phyloP scores from a whole-genome alignment of 1,140 invertebrate species.

The Muscidifurax raptorellus region DNA sequence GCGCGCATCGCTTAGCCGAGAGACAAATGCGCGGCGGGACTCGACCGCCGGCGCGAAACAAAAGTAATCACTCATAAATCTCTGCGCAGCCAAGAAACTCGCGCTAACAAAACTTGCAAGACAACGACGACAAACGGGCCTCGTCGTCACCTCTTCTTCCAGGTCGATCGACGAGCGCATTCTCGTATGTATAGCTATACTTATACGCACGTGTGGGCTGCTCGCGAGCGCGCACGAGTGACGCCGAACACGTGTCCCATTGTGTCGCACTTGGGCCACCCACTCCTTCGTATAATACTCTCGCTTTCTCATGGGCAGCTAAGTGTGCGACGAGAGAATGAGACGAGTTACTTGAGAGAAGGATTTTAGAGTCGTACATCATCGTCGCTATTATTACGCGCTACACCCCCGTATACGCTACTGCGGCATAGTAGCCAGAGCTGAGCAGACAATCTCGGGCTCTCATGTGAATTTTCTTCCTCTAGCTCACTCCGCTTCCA shows the following conservation, averaged over 20 bases:
- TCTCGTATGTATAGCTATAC: too few relatives aligned
- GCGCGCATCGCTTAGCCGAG: conserved; percentile 9
- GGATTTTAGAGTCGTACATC: conserved; percentile 54
- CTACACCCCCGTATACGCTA: conserved; percentile 54
- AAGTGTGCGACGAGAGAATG: not conserved
- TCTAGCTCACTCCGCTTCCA: conserved; percentile 28
- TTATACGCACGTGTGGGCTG: not conserved
- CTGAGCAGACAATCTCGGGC: not conserved
- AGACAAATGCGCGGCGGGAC: conserved; percentile 40
- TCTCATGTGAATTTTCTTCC: conserved; percentile 51
- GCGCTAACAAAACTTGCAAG: not conserved
- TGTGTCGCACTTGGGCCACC: conserved; percentile 44
- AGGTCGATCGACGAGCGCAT: not conserved
- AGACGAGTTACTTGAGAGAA: not conserved
- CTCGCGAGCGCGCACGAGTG: conserved; percentile 4
- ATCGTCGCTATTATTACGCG: conserved; percentile 63
- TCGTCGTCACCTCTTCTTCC: conserved; percentile 15
- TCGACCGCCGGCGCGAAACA: conserved; percentile 5
- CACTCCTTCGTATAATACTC: not conserved
- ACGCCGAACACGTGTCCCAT: conserved; percentile 50
- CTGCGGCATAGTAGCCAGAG: not conserved
- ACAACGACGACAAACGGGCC: conserved; percentile 29
- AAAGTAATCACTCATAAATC: conserved; percentile 51
- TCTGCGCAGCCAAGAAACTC: conserved; percentile 4
- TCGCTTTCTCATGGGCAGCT: conserved; percentile 12